These are phyloP conservation scores for Tamandua tetradactyla DNA, from an alignment of 2,797 vertebrate genomes.

Conservation along the genomic window DNA sequence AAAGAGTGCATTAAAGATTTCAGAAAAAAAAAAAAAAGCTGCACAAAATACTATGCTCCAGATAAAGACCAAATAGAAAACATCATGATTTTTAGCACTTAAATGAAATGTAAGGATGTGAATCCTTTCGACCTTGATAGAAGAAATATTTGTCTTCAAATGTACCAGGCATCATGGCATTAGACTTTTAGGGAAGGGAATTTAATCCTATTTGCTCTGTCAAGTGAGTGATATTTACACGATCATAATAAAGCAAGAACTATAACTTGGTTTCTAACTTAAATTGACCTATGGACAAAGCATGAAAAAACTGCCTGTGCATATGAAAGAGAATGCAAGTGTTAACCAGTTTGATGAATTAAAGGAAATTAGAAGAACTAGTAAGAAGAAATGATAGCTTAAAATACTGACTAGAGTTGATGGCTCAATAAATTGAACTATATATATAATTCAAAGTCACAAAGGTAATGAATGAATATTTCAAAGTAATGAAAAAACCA, in stretches of 20 bases:
- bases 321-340: background rate
- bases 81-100: background rate
- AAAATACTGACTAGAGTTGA: background rate
- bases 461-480: background rate
- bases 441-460: background rate
- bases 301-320: background rate
- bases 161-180: background rate
- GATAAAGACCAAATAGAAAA: background rate
- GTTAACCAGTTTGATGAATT: background rate
- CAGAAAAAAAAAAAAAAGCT: background rate
- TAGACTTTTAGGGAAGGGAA: background rate
- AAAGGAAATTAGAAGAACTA: background rate
- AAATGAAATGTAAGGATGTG: background rate
- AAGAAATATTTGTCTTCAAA: background rate
- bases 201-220: background rate
- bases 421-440: background rate
- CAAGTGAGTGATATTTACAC: background rate
- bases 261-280: background rate
- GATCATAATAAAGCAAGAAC: background rate
- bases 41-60: background rate
- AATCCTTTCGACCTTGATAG: background rate
- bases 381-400: background rate
- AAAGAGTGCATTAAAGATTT: background rate
- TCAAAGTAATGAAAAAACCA: background rate
- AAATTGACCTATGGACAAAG: background rate